A percentile compares a stretch with the other conserved stretches of the same genome.
phyloP scores from a whole-genome alignment of 2,113 vertebrate genomes.

The Campylomormyrus numenius region DNA sequence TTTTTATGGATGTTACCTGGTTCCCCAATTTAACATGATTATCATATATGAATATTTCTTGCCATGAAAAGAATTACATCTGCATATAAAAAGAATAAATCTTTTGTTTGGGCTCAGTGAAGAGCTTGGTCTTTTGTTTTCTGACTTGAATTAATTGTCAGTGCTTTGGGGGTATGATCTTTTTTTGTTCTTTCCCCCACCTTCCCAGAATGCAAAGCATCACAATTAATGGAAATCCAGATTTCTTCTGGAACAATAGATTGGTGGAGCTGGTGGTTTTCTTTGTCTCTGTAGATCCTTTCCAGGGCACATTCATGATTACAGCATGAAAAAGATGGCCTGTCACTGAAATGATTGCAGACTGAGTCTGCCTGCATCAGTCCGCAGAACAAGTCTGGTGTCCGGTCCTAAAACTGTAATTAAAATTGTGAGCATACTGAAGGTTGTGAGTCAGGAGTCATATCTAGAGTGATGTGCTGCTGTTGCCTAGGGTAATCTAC shows the following conservation, averaged over 20 bases:
- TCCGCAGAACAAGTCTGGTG: not conserved
- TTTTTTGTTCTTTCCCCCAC: conserved; percentile 17
- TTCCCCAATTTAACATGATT: conserved; percentile 29
- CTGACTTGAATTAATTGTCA: conserved; percentile 46
- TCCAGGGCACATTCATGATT: conserved; percentile 21
- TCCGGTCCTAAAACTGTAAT: not conserved
- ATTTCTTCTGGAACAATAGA: conserved; percentile 33
- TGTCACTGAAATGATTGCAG: conserved; percentile 12
- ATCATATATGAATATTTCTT: conserved; percentile 37
- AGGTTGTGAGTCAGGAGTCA: not conserved
- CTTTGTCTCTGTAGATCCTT: conserved; percentile 26
- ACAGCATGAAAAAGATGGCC: conserved; percentile 17
- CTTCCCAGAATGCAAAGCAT: conserved; percentile 24
- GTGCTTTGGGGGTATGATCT: conserved; percentile 19
- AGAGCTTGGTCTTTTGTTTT: conserved; percentile 43
- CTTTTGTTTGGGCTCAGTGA: conserved; percentile 37
- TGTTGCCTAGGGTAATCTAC: not conserved
- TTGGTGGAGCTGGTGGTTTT: conserved; percentile 26
- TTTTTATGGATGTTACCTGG: conserved; percentile 13
- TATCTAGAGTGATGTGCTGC: not conserved
- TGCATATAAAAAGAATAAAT: conserved; percentile 45
- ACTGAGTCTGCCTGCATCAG: not conserved
- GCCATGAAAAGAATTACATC: conserved; percentile 44
- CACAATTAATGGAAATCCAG: conserved; percentile 39
- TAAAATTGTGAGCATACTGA: not conserved